Evolutionary conservation across 2,888 invertebrate species (phyloP).

Genomic region (Drosophila niveifrons): DNA sequence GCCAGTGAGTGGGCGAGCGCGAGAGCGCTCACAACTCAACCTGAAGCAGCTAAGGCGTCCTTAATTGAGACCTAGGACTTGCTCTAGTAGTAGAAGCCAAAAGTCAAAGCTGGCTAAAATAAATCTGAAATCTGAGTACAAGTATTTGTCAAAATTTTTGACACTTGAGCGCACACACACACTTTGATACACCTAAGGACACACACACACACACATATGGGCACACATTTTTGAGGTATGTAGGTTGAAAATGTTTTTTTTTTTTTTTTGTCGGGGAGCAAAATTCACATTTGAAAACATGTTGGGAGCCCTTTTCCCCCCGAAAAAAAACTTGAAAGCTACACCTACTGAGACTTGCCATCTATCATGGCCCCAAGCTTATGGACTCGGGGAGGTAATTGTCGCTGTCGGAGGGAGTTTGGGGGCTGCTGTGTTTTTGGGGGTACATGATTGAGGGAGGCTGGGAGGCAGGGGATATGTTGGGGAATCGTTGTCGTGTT

Average conservation of each 20-base stretch:
- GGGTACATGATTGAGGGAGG: slow-evolving; percentile 10
- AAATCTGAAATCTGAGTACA: slow-evolving; percentile 55
- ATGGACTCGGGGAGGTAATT: slow-evolving; percentile 61
- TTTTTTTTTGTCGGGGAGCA: slow-evolving; percentile 3
- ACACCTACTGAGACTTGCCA: slow-evolving; percentile 72
- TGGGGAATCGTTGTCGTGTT: slow-evolving; percentile 44
- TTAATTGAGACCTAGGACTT: slow-evolving; percentile 58
- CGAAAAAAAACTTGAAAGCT: slow-evolving; percentile 46
- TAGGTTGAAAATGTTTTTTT: slow-evolving; percentile 1
- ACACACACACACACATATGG: slow-evolving; percentile 22
- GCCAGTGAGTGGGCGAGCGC: slow-evolving; percentile 53
- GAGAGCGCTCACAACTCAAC: slow-evolving; percentile 49
- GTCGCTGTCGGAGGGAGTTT: slow-evolving; percentile 53
- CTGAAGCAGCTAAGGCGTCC: slow-evolving; percentile 18
- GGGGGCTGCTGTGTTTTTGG: slow-evolving; percentile 35
- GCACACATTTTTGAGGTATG: slow-evolving; percentile 7
- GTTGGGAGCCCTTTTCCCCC: slow-evolving; percentile 41
- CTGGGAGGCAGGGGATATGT: background rate
- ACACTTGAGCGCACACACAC: slow-evolving; percentile 35
- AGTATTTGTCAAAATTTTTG: slow-evolving; percentile 59
- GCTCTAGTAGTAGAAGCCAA: slow-evolving; percentile 17
- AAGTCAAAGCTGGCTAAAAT: slow-evolving; percentile 33
- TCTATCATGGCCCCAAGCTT: slow-evolving; percentile 68
- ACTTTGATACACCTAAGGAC: slow-evolving; percentile 17
- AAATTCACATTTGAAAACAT: slow-evolving; percentile 65